Base-by-base conservation (phyloP, 2,888 invertebrate species). In the Coleophora deauratella region DNA sequence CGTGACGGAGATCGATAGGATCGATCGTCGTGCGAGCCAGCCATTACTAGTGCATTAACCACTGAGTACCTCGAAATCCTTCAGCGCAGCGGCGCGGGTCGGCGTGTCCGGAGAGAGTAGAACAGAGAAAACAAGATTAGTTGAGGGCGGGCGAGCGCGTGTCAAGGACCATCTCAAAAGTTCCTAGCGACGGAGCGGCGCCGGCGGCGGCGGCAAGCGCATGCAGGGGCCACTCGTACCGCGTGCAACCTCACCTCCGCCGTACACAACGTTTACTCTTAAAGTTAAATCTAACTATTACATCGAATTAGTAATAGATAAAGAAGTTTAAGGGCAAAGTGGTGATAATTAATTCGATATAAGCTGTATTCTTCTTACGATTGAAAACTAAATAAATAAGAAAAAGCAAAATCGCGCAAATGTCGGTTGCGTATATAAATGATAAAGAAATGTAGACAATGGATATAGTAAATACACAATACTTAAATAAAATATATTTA, bases 91-190 rank as follows among this genome's bases (percentile, higher is more conserved):
- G 86, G 86, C 86, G 86, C 80, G 87, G 80, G 89, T 88, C 88
- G 85, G 89, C 90, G 88, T 88, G 88, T 88, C 88, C 88, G 88
- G 89, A 86, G 84, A 89, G 90, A 88, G 90, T 87, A 89, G 88
- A 90, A 88, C 88, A 89, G 88, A 90, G 87, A 88, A 87, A 88
- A 89, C 68, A 88, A 84, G 85, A 87, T 89, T 89, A 89, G 89
- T 89, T 79, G 80, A 68, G 72, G 72, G 74, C 75, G 76, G 77
- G 71, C 78, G 81, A 74, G 84, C 80, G 80, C 78, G 74, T 66
- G 77, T 72, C 91, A 92, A 93, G 93, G 93, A 94, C 93, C 94
- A 94, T 93, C 93, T 94, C 94, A 93, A 93, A 93, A 93, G 93
- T 92, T 92, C 93, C 93, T 91, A 91, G 88, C 67, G 69, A 54